Evolutionary conservation across 2,797 vertebrate genomes (phyloP).

Genomic region (Hephaestus fuliginosus): DNA sequence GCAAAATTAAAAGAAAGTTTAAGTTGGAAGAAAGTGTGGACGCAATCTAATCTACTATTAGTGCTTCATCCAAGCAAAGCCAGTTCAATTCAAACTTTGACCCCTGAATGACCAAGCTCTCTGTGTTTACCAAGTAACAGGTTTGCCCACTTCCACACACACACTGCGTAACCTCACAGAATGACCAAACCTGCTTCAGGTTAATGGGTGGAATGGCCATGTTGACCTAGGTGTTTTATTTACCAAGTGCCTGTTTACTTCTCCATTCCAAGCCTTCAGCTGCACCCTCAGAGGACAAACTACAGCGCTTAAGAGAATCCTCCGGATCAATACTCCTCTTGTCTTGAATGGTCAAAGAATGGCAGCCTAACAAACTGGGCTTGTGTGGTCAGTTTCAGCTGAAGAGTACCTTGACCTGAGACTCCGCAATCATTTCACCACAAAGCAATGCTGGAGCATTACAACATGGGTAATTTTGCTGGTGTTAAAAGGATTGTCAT

Average conservation of each 20-base stretch:
- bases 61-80: neutral
- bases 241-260: slow-evolving; percentile 84
- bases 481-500: neutral
- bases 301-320: slow-evolving; percentile 77
- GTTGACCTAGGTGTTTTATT: slow-evolving; percentile 88
- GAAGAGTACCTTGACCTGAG: slow-evolving; percentile 68
- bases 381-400: slow-evolving; percentile 79
- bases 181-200: slow-evolving; percentile 71
- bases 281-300: slow-evolving; percentile 85
- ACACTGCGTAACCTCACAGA: slow-evolving; percentile 60
- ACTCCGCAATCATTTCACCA: slow-evolving; percentile 56
- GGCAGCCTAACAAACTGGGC: slow-evolving; percentile 63
- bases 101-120: slow-evolving; percentile 60
- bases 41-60: neutral
- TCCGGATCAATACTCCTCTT: slow-evolving; percentile 85
- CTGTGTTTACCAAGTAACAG: slow-evolving; percentile 65
- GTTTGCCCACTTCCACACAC: slow-evolving; percentile 52
- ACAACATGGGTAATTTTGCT: neutral
- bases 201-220: slow-evolving; percentile 84
- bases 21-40: neutral
- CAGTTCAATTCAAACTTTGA: slow-evolving; percentile 44
- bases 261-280: slow-evolving; percentile 80
- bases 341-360: slow-evolving; percentile 76
- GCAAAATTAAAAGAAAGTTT: neutral
- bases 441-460: slow-evolving; percentile 31